Conservation (phyloP, 2,888 invertebrate genomes). For the Hoplodrina blanda region DNA sequence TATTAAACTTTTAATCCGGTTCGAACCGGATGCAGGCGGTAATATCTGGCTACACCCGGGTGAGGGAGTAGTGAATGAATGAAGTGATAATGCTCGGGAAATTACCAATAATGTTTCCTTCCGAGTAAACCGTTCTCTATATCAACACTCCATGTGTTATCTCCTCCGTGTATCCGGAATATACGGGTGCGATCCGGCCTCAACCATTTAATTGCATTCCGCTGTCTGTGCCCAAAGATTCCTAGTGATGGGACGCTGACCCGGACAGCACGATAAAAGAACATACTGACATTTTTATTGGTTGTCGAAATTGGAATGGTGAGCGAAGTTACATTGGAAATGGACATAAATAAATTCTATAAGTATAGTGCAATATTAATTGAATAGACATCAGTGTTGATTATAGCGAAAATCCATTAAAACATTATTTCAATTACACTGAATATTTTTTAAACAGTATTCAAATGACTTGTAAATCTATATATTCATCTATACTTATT, state of each 20-base stretch:
- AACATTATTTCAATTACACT: no score
- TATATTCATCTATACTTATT: no score
- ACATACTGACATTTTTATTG: conserved; percentile 8
- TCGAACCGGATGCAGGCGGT: conserved; percentile 44
- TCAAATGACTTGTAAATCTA: not conserved
- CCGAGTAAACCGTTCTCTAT: not conserved
- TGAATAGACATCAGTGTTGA: no score
- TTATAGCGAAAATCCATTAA: no score
- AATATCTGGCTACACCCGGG: conserved; percentile 42
- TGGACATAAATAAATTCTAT: no score
- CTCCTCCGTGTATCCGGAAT: conserved; percentile 30
- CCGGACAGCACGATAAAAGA: conserved; percentile 11
- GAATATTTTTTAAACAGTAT: not conserved
- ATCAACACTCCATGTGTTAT: conserved; percentile 15
- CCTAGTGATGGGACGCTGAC: conserved; percentile 54
- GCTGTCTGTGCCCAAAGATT: conserved; percentile 60
- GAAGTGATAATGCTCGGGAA: conserved; percentile 5
- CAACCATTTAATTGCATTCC: conserved; percentile 65
- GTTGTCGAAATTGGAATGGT: not conserved
- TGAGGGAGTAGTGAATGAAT: conserved; percentile 15
- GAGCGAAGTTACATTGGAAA: not conserved
- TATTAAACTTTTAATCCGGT: conserved; percentile 64
- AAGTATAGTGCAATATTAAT: no score
- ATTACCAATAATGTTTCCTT: not conserved
- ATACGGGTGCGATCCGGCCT: conserved; percentile 50